Percentiles rank a stretch among this genome's conserved stretches.
Conservation (phyloP, 2,797 vertebrate species). For the Cirrhinus mrigala region DNA sequence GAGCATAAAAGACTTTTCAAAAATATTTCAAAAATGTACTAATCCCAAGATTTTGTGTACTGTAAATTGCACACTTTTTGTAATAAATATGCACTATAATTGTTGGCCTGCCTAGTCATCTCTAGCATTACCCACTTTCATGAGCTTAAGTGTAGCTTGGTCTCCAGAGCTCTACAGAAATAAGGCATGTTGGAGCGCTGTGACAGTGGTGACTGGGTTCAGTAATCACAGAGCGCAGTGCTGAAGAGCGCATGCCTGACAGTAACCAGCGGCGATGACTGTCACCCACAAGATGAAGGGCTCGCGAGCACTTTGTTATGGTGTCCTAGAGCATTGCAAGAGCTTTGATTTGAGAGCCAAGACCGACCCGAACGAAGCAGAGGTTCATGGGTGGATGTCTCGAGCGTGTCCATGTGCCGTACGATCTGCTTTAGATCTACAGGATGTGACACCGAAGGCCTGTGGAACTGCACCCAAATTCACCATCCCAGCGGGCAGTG, state of each 20-base stretch:
- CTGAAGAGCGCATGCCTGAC: conserved; percentile 33
- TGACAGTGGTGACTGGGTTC: conserved; percentile 53
- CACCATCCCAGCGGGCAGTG: neutral
- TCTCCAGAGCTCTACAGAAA: neutral
- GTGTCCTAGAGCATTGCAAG: conserved; percentile 23
- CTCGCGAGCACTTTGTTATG: conserved; percentile 35
- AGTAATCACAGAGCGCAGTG: conserved; percentile 16
- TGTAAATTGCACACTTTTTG: neutral
- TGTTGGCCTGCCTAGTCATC: neutral
- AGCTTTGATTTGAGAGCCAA: conserved; percentile 49
- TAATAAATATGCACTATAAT: neutral
- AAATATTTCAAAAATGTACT: neutral
- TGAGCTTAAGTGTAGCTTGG: neutral
- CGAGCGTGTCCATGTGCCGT: neutral
- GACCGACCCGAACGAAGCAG: conserved; percentile 12
- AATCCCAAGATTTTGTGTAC: neutral
- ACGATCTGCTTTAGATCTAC: conserved; percentile 19
- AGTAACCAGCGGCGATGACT: conserved; percentile 51
- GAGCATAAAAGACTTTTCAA: neutral
- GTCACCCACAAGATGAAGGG: conserved; percentile 51
- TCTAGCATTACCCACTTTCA: neutral
- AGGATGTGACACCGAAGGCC: neutral
- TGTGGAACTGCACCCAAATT: neutral
- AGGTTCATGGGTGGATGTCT: conserved; percentile 19
- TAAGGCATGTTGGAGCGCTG: conserved; percentile 48